Conservation (phyloP, 1,140 invertebrate genomes). For the Teleopsis dalmanni region DNA sequence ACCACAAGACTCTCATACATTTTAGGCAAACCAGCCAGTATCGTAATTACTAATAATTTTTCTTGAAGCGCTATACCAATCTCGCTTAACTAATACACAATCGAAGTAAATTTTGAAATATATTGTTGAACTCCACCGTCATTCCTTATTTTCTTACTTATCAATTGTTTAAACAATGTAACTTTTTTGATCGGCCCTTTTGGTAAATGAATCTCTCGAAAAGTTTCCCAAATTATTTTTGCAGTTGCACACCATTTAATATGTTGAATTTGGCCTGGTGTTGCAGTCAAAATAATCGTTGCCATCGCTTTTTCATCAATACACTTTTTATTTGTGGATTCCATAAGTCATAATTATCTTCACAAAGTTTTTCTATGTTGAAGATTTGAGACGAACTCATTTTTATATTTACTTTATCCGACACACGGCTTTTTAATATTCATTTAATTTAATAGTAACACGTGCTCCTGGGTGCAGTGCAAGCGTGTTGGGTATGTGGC, state of each 20-base stretch:
- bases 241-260: constrained; percentile 7
- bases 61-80: constrained; percentile 8
- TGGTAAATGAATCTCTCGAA: constrained; percentile 8
- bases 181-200: constrained; percentile 11
- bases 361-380: constrained; percentile 8
- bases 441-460: too few relatives aligned
- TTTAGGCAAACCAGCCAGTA: constrained; percentile 2
- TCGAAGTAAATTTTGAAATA: constrained; percentile 2
- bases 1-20: constrained; percentile 14
- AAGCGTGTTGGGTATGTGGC: too few relatives aligned
- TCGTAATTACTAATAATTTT: constrained; percentile 9
- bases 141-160: constrained; percentile 4
- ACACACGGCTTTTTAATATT: too few relatives aligned
- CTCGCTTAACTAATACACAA: constrained; percentile 12
- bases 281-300: constrained; percentile 5
- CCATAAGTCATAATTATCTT: constrained; percentile 9
- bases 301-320: constrained; percentile 7
- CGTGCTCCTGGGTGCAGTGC: too few relatives aligned
- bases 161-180: constrained; percentile 10
- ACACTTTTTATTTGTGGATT: constrained; percentile 3
- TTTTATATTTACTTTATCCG: background rate
- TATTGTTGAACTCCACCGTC: background rate
- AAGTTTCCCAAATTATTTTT: constrained; percentile 4
- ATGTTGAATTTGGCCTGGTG: constrained; percentile 3
- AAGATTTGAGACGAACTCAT: constrained; percentile 4